Base-by-base conservation (phyloP, 2,888 invertebrate genomes). In the Pandemis corylana region DNA sequence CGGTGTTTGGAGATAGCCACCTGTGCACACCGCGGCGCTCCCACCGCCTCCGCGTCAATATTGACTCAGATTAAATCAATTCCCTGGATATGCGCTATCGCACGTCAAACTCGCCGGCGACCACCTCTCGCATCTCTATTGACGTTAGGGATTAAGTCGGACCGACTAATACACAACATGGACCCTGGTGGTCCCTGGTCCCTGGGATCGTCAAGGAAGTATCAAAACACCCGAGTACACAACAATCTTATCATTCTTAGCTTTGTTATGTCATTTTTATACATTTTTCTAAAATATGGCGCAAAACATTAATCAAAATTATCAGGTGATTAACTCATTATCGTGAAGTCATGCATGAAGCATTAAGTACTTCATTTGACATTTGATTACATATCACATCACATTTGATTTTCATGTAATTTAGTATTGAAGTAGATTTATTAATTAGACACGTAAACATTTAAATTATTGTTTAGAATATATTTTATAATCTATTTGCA, bases 41-140 rank as follows among this genome's bases (percentile, higher is more conserved):
- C 90, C 92, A 91, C 82, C 87, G 85, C 85, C 87, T 84, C 85
- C 80, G 76, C 83, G 91, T 91, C 92, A 94, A 93, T 94, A 92
- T 94, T 93, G 89, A 92, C 92, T 82, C 83, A 88, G 92, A 94
- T 92, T 92, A 92, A 87, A 89, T 89, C 90, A 88, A 91, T 90
- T 90, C 89, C 85, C 78, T 86, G 87, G 87, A 88, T 87, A 84
- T 76, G 79, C 85, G 82, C 82, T 91, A 89, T 90, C 90, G 89
- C 86, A 88, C 86, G 88, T 83, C 73, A 70, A 10, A 69, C 66
- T 46, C 56, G 10, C 49, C 63, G 67, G 72, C 28, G 28, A 59
- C 59, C 59, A 56, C 53, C 53, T 15, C 53, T 13, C 7, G 20
- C 53, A 28, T 59, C 59, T 59, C 59, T 59, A 28, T 59, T 65